Base-by-base conservation (phyloP, 2,113 vertebrate genomes). In the Ochotona curzoniae region DNA sequence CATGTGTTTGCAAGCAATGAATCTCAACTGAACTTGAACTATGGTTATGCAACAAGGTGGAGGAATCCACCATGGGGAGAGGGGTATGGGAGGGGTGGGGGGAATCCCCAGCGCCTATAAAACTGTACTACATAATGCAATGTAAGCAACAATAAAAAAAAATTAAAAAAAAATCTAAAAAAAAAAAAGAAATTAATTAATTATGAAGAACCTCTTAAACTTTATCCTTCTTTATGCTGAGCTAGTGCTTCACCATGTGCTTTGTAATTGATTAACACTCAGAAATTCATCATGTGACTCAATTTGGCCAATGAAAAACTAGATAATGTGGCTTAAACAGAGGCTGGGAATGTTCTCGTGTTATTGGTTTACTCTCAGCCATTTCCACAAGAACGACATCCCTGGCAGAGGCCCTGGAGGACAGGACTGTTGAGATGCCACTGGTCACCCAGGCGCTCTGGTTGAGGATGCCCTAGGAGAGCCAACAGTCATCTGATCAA, bases 341-440 rank as follows among this genome's bases (percentile, higher is more conserved):
- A 66, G n/a, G 12, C 8, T 26, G 8, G 23, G 2, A 47, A 70
- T 7, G 38, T n/a, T 2, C 51, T 6, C 21, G 21, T 2, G 1
- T 10, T 1, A 15, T 11, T 23, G 8, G 35, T 63, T 23, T 71
- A 1, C 23, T 20, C 18, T 66, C 23, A 57, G 12, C 8, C 57
- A 0, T 26, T n/a, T n/a, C 51, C 67, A 20, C 1, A 0, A 15
- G 23, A 44, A 44, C 38, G 1, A 38, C 1, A 0, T 11, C 21
- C 11, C 51, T 14, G 17, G 60, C 26, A 23, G 67, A 15, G 20
- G 8, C 64, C 21, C 17, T 30, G 63, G 25, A 67, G 63, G 12
- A 7, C 23, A 23, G 11, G 2, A 28, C 35, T 38, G 13, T 26
- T 25, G 21, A 54, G 12, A n/a, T 20, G 5, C 32, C 5, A 2